These are phyloP conservation scores for Drosophila subpulchrella DNA, from an alignment of 1,140 invertebrate genomes.

Conservation along the genomic window DNA sequence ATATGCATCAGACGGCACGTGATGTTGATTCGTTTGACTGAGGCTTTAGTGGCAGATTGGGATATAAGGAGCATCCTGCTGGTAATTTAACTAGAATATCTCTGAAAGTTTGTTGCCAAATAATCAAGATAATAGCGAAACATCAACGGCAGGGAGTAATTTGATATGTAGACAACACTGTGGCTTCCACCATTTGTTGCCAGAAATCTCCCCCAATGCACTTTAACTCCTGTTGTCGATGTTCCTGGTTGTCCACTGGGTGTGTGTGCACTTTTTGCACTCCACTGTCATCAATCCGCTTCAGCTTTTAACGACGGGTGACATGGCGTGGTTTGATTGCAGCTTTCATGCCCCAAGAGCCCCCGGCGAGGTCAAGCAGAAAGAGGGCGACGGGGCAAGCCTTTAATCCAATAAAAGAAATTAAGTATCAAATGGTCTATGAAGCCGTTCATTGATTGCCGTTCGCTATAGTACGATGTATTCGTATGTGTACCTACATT, in stretches of 20 bases:
- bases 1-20: not conserved
- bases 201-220: constrained; percentile 6
- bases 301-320: constrained; percentile 47
- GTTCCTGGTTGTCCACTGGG: not conserved
- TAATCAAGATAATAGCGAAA: constrained; percentile 17
- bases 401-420: constrained; percentile 80
- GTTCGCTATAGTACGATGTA: not conserved
- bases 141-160: constrained; percentile 5
- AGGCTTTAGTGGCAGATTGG: constrained; percentile 5
- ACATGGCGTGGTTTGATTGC: constrained; percentile 58
- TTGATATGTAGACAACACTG: not conserved
- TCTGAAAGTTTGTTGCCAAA: constrained; percentile 27
- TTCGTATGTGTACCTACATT: constrained; percentile 1
- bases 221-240: not conserved
- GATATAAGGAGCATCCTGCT: not conserved
- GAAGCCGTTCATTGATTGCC: constrained; percentile 65
- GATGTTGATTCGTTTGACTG: not conserved
- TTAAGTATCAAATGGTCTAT: constrained; percentile 71
- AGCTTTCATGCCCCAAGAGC: constrained; percentile 40
- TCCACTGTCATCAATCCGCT: constrained; percentile 57
- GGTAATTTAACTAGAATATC: constrained; percentile 15
- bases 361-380: constrained; percentile 38
- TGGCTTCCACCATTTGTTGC: constrained; percentile 12
- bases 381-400: constrained; percentile 27
- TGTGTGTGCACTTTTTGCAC: constrained; percentile 13